phyloP scores from a whole-genome alignment of 2,113 vertebrate genomes.

The Cisticola juncidis region DNA sequence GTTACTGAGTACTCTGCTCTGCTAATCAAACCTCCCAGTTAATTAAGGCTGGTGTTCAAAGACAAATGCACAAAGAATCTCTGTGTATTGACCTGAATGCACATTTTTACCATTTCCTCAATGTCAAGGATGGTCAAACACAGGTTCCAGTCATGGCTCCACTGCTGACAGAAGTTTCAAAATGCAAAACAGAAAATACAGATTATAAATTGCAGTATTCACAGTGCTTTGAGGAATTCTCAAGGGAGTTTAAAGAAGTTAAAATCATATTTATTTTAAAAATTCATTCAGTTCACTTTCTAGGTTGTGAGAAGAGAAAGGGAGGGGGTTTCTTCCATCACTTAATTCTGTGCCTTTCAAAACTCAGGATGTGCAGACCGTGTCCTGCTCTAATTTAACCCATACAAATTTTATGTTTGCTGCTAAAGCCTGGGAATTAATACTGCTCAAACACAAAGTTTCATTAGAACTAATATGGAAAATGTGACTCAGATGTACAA shows the following conservation, averaged over 20 bases:
- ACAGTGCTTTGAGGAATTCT: neutral
- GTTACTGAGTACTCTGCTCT: neutral
- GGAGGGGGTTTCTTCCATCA: neutral
- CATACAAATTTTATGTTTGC: neutral
- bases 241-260: neutral
- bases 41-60: neutral
- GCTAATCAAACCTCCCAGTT: neutral
- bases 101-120: neutral
- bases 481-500: neutral
- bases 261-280: neutral
- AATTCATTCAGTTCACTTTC: neutral
- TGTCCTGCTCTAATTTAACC: neutral
- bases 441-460: neutral
- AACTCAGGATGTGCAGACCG: neutral
- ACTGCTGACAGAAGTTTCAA: neutral
- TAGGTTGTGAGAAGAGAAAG: neutral
- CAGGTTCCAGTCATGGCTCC: neutral
- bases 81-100: neutral
- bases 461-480: neutral
- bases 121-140: neutral
- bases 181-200: neutral
- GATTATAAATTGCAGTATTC: neutral
- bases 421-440: neutral
- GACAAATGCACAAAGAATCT: neutral
- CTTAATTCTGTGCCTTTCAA: neutral